A percentile compares a stretch with the other conserved stretches of the same genome.
Evolutionary conservation across 2,888 invertebrate species (phyloP).

Genomic region (Pterostichus madidus): DNA sequence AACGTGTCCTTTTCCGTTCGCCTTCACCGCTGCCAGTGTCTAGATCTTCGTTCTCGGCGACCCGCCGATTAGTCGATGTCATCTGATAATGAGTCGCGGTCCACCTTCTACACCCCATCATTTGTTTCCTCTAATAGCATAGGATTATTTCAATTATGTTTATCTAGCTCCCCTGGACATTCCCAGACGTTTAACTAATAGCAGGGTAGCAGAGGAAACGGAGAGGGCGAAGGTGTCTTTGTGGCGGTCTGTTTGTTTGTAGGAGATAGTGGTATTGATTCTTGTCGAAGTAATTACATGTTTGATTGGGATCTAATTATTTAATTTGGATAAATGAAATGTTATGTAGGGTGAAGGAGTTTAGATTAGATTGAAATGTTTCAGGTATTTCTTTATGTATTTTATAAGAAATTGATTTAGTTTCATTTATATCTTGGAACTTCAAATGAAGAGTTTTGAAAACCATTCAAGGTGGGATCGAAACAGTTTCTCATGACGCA

Average conservation of each 20-base stretch:
- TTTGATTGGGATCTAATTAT: slow-evolving; percentile 29
- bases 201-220: slow-evolving; percentile 24
- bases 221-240: slow-evolving; percentile 10
- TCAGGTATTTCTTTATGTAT: slow-evolving; percentile 6
- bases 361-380: background rate
- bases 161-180: slow-evolving; percentile 28
- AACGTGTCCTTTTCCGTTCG: too few species aligned
- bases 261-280: background rate
- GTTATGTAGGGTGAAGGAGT: background rate
- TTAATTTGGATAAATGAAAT: slow-evolving; percentile 26
- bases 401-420: background rate
- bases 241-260: slow-evolving; percentile 6
- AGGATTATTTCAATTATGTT: slow-evolving; percentile 62
- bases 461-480: too few species aligned
- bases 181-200: slow-evolving; percentile 49
- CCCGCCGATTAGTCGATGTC: slow-evolving; percentile 63
- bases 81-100: slow-evolving; percentile 58
- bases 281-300: slow-evolving; percentile 23
- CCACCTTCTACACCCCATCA: slow-evolving; percentile 44
- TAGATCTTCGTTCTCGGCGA: background rate
- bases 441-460: too few species aligned
- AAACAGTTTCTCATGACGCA: too few species aligned
- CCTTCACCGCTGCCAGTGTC: too few species aligned
- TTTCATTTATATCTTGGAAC: too few species aligned
- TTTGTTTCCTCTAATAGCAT: slow-evolving; percentile 61